Evolutionary conservation across 2,797 vertebrate species (phyloP).

Genomic region (Clarias fuscus): DNA sequence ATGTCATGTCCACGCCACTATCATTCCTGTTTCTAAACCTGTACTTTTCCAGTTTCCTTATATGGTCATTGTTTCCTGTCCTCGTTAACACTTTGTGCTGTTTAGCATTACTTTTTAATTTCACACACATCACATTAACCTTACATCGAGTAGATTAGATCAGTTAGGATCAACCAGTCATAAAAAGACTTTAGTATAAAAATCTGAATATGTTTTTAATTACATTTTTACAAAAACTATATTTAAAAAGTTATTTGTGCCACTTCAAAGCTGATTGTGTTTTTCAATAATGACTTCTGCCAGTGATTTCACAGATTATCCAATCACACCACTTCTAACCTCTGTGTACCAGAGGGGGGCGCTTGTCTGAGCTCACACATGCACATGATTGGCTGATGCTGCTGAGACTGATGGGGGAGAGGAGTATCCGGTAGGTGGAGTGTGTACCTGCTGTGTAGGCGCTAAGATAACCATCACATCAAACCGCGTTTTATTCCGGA

Average conservation of each 20-base stretch:
- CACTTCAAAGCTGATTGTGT: background rate
- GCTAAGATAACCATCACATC: background rate
- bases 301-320: background rate
- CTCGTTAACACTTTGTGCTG: background rate
- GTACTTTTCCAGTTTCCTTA: background rate
- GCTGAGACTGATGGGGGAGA: no score
- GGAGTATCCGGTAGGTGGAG: background rate
- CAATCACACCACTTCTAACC: no score
- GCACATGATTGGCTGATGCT: no score
- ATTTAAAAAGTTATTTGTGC: background rate
- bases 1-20: background rate
- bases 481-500: background rate
- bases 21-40: background rate
- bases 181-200: background rate
- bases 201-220: background rate
- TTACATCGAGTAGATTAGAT: background rate
- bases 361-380: no score
- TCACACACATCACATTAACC: background rate
- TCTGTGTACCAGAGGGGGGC: no score
- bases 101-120: background rate
- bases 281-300: no score
- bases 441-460: background rate
- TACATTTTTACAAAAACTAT: background rate
- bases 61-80: constrained; percentile 11
- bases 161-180: background rate